Evolutionary conservation across 92 coral and sea anemone genomes (phyloP).

Genomic region (Scolanthus callimorphus): DNA sequence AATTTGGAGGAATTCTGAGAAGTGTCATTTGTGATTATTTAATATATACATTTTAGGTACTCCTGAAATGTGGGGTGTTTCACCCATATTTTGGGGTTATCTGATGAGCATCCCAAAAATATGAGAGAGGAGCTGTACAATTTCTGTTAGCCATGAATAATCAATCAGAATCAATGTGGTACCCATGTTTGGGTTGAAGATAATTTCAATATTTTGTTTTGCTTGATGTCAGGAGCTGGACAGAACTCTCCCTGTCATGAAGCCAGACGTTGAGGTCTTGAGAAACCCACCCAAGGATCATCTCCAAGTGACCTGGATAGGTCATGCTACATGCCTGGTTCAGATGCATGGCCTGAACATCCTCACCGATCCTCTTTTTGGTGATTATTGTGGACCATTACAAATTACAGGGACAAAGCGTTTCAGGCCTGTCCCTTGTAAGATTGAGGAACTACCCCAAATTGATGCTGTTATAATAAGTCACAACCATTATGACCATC

Average conservation of each 20-base stretch:
- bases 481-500: slow-evolving; percentile 90
- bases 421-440: slow-evolving; percentile 83
- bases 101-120: too few relatives aligned
- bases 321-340: slow-evolving; percentile 88
- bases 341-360: slow-evolving; percentile 89
- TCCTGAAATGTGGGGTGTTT: too few relatives aligned
- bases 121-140: too few relatives aligned
- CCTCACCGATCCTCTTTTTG: slow-evolving; percentile 87
- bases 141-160: too few relatives aligned
- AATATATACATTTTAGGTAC: not conserved
- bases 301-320: slow-evolving; percentile 89
- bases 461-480: slow-evolving; percentile 94
- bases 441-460: slow-evolving; percentile 61
- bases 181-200: too few relatives aligned
- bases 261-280: slow-evolving; percentile 37
- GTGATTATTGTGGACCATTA: slow-evolving; percentile 61
- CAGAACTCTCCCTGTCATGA: slow-evolving; percentile 62
- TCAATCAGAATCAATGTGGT: too few relatives aligned
- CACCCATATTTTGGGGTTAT: too few relatives aligned
- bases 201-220: too few relatives aligned
- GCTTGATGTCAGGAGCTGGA: slow-evolving; percentile 53
- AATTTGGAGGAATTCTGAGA: not conserved
- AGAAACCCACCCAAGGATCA: slow-evolving; percentile 40
- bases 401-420: slow-evolving; percentile 54
- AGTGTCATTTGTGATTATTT: not conserved